Evolutionary conservation across 2,888 invertebrate species (phyloP), one percentile per base, ranked within the genome.

Genomic region (Eupithecia subfuscata): DNA sequence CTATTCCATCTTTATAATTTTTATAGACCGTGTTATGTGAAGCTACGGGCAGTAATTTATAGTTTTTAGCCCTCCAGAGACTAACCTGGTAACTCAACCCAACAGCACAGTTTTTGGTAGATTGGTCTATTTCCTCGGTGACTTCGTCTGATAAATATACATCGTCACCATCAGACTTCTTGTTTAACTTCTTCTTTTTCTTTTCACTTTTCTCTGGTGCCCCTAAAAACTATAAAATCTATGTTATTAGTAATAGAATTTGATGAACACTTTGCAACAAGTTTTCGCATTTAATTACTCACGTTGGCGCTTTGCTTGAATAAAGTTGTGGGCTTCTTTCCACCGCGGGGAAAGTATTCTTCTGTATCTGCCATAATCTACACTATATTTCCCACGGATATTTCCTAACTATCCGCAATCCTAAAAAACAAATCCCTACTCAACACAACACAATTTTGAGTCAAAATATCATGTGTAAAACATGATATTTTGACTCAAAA

Each of bases 341-440:
- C 95, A 70, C 96, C 96, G 75, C 96, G 93, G 18, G 96, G 96
- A 87, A 96, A 96, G 84, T 94, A 95, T 84, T 95, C 95, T 82
- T 96, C 96, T 70, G 89, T 90, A 56, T 92, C 92, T 70, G 81
- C 91, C 91, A 93, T 93, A 69, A 40, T 79, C 70, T 75, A 43
- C 65, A n/a, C 34, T 37, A 5, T 37, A n/a, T 40, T 67, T 30
- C 68, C 70, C 34, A 52, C 14, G 9, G 1, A 71, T 22, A 70
- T 67, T n/a, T n/a, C n/a, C n/a, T n/a, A n/a, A n/a, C n/a, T n/a
- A n/a, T n/a, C n/a, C n/a, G n/a, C n/a, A n/a, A n/a, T n/a, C 40
- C 71, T 81, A 76, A 73, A 71, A 75, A 77, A 76, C 70, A 71
- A 73, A 68, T 76, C 72, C 64, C 60, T 25, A 22, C 22, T 9